Percentiles rank a stretch among this genome's conserved stretches.
Conservation (phyloP, 2,797 vertebrate species). For the Ptychobarbus kaznakovi region DNA sequence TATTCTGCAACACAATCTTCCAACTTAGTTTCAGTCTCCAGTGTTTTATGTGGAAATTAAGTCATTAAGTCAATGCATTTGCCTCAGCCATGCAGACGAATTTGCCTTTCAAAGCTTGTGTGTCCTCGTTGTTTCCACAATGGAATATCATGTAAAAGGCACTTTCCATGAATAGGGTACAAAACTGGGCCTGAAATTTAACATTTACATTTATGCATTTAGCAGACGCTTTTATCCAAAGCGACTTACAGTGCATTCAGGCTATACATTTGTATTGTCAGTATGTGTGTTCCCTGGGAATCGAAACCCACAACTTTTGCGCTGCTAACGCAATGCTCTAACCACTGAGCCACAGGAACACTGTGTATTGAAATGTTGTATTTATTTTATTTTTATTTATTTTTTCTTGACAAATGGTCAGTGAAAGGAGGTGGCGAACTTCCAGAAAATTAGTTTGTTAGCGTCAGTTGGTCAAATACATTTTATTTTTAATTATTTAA, state of each 20-base stretch:
- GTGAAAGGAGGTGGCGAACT: not conserved
- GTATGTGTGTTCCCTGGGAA: too few relatives aligned
- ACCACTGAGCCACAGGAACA: too few relatives aligned
- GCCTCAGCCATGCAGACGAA: constrained; percentile 2
- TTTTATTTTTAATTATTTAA: not conserved
- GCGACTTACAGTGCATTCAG: too few relatives aligned
- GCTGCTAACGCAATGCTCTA: too few relatives aligned
- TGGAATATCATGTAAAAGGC: constrained; percentile 9
- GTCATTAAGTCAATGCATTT: constrained; percentile 37
- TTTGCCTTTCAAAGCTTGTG: constrained; percentile 40
- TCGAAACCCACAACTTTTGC: too few relatives aligned
- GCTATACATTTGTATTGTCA: too few relatives aligned
- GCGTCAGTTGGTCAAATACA: not conserved
- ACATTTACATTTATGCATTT: too few relatives aligned
- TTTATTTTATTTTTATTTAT: not conserved
- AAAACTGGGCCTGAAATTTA: not conserved
- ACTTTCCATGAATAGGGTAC: not conserved
- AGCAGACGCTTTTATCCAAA: too few relatives aligned
- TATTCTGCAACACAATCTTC: not conserved
- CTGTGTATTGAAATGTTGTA: too few relatives aligned
- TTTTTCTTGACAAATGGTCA: not conserved
- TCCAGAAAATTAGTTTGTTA: not conserved
- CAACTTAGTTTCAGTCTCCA: constrained; percentile 3
- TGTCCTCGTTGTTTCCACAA: constrained; percentile 23
- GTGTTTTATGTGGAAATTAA: constrained; percentile 12